Base-by-base conservation (phyloP, 2,113 vertebrate genomes). In the Anolis sagrei region DNA sequence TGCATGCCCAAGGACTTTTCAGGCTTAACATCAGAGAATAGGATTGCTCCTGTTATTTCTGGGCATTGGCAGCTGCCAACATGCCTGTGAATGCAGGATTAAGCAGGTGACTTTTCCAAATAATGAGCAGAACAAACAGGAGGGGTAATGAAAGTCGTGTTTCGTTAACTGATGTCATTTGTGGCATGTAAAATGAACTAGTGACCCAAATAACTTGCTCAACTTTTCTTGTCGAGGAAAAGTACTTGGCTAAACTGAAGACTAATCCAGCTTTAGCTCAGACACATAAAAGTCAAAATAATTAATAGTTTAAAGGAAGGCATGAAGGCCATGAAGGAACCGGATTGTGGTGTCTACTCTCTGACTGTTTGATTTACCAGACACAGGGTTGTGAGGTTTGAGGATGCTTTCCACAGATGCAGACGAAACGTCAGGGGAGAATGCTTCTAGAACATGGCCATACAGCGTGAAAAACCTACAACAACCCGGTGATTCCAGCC, bases 221-320 rank as follows among this genome's bases (percentile, higher is more conserved):
- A 11, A 77, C 54, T 58, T 76, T 77, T 77, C 32, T 21, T 77
- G 62, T 80, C 51, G 64, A 79, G 68, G 84, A 73, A 86, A 79
- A 79, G 76, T 18, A 29, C 70, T 81, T 21, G 21, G 1, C 36
- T 74, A 32, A 18, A 48, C 19, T 11, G 54, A 64, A 32, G 51
- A 32, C 51, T 32, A 79, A 11, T 49, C 77, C 69, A 81, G 23
- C 54, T 75, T 14, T 48, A 34, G 9, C 44, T 34, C 58, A 13
- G 84, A 64, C 23, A 62, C 23, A 36, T 62, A 48, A 49, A 49
- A 62, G 11, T 44, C 4, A 9, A 32, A 8, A 2, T 64, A 1
- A 21, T 64, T 36, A 25, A 70, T 49, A 13, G 68, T 84, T 34
- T 23, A 34, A 49, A 77, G 27, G 23, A 54, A 82, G 21, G n/a